These are phyloP conservation scores for Notarius quadriscutis DNA, from an alignment of 2,113 vertebrate genomes.

Conservation along the genomic window DNA sequence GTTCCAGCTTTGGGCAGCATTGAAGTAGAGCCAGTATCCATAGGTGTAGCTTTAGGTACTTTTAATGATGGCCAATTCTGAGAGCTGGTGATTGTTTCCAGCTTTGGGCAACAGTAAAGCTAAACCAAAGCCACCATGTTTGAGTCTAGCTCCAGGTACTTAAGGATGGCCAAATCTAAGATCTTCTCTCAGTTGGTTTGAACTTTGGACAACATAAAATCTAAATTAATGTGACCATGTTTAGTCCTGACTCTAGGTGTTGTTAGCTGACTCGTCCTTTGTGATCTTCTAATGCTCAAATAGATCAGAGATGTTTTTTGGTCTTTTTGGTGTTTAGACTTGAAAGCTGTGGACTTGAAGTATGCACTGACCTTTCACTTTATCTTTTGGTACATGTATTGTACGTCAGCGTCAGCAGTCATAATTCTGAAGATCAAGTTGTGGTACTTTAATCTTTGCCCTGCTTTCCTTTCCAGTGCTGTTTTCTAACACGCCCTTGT, in stretches of 20 bases:
- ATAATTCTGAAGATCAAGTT: background rate
- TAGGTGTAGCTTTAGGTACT: too few relatives aligned
- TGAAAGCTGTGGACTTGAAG: background rate
- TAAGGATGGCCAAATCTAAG: background rate
- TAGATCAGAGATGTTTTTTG: background rate
- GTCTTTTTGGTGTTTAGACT: background rate
- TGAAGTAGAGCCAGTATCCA: too few relatives aligned
- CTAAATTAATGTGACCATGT: background rate
- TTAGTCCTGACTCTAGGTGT: too few relatives aligned
- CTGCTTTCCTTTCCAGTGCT: conserved; percentile 1
- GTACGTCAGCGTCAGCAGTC: background rate
- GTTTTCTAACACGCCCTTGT: conserved; percentile 27
- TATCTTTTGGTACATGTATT: background rate
- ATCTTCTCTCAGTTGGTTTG: background rate
- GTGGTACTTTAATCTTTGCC: background rate
- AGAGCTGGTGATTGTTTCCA: background rate
- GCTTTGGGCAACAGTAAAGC: background rate
- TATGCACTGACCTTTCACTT: background rate
- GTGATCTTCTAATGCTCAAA: background rate
- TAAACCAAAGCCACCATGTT: background rate
- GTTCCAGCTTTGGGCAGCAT: background rate
- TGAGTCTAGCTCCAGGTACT: background rate
- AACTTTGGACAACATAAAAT: background rate
- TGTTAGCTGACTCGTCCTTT: background rate
- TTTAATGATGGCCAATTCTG: too few relatives aligned